phyloP scores from a whole-genome alignment of 2,888 invertebrate genomes.

The Tenthredo mesomela region DNA sequence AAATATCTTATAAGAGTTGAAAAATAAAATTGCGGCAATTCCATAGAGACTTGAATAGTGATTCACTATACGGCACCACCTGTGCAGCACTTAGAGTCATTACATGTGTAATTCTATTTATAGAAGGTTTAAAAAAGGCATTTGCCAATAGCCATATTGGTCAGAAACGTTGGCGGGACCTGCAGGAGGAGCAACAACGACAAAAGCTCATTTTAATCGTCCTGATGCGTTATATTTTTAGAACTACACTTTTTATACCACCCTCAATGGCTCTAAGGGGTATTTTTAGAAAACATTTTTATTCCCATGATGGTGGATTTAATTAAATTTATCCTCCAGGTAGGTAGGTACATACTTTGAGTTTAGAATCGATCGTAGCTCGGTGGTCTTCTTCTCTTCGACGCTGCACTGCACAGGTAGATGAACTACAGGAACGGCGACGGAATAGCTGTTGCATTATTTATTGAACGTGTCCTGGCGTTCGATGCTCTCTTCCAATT shows the following conservation, averaged over 20 bases:
- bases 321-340: background rate
- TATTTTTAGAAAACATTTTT: slow-evolving; percentile 34
- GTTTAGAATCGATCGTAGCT: background rate
- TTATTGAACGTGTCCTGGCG: slow-evolving; percentile 37
- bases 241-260: slow-evolving; percentile 50
- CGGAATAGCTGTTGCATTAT: slow-evolving; percentile 36
- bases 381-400: background rate
- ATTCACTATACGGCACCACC: slow-evolving; percentile 68
- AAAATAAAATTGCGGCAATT: background rate
- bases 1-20: background rate
- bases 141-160: slow-evolving; percentile 51
- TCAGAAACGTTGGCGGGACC: slow-evolving; percentile 13
- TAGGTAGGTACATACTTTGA: background rate
- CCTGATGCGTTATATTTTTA: slow-evolving; percentile 56
- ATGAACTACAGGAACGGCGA: background rate
- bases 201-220: slow-evolving; percentile 60
- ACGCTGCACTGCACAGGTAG: background rate
- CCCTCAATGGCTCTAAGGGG: background rate
- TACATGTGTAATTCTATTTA: slow-evolving; percentile 65
- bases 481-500: slow-evolving; percentile 42
- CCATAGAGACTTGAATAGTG: slow-evolving; percentile 55
- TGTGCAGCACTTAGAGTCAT: slow-evolving; percentile 59
- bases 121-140: slow-evolving; percentile 58
- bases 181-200: slow-evolving; percentile 36
- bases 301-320: slow-evolving; percentile 9